These are phyloP conservation scores for Drosophila auraria DNA, from an alignment of 1,140 invertebrate species.

Conservation along the genomic window DNA sequence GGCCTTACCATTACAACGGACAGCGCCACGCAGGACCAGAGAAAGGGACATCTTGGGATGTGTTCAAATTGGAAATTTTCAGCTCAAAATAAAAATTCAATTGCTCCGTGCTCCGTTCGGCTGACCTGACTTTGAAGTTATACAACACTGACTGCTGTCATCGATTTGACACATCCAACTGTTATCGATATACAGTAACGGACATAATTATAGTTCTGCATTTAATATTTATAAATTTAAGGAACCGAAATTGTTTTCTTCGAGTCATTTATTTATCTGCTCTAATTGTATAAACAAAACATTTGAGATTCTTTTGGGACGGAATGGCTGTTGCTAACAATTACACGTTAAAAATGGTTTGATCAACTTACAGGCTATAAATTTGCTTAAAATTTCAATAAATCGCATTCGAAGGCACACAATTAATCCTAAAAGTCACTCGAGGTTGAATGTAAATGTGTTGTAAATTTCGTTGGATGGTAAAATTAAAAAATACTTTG, in stretches of 20 bases:
- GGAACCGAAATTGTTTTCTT: not conserved
- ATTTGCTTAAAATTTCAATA: constrained; percentile 30
- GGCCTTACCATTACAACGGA: constrained; percentile 62
- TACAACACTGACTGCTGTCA: constrained; percentile 47
- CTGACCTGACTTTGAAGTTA: constrained; percentile 29
- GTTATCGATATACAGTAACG: constrained; percentile 30
- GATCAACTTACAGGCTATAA: constrained; percentile 48
- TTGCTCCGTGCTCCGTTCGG: constrained; percentile 36
- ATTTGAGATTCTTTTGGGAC: constrained; percentile 69
- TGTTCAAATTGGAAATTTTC: constrained; percentile 37
- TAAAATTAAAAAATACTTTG: constrained; percentile 35
- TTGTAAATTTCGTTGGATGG: constrained; percentile 38
- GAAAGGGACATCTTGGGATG: constrained; percentile 57
- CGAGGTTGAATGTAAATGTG: constrained; percentile 8
- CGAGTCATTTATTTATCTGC: constrained; percentile 44
- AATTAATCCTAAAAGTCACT: constrained; percentile 30
- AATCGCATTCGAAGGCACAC: constrained; percentile 43
- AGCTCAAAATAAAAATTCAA: constrained; percentile 42
- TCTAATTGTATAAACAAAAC: constrained; percentile 56
- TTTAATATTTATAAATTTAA: not conserved
- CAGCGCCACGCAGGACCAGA: constrained; percentile 55
- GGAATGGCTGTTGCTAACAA: constrained; percentile 39
- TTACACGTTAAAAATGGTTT: constrained; percentile 13
- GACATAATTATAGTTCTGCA: not conserved
- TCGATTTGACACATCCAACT: not conserved